Conservation (phyloP, 2,797 vertebrate species). For the Bufotes viridis region DNA sequence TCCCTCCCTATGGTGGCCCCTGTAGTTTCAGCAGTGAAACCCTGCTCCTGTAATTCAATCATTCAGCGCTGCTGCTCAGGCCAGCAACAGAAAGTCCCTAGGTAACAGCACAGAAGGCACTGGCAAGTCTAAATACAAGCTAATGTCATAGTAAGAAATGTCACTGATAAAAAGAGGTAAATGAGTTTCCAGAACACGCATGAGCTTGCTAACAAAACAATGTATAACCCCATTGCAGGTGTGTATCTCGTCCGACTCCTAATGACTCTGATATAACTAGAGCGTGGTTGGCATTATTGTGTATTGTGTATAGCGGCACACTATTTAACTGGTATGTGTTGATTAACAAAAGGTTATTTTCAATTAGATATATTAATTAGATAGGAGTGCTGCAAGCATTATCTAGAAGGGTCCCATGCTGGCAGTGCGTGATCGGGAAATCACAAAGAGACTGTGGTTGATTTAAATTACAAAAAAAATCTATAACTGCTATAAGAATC, state of each 20-base stretch:
- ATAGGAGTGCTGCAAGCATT: slow-evolving; percentile 38
- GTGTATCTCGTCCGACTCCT: neutral
- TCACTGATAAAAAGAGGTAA: neutral
- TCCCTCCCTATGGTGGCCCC: too few species aligned
- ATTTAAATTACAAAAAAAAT: slow-evolving; percentile 45
- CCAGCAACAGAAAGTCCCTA: too few species aligned
- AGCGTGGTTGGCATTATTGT: slow-evolving; percentile 21
- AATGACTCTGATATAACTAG: neutral
- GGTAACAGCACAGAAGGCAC: too few species aligned
- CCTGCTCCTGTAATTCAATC: too few species aligned
- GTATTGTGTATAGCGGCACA: slow-evolving; percentile 1
- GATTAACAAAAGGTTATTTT: slow-evolving; percentile 56
- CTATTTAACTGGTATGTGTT: slow-evolving; percentile 32
- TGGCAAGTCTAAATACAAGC: neutral
- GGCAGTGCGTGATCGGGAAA: slow-evolving; percentile 30
- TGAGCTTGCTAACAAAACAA: neutral
- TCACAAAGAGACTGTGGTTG: slow-evolving; percentile 28
- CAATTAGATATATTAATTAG: slow-evolving; percentile 56
- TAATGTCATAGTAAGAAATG: neutral
- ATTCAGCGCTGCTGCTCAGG: too few species aligned
- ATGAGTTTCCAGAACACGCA: neutral
- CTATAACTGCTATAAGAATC: slow-evolving; percentile 1
- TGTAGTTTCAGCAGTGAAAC: too few species aligned
- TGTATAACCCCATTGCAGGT: neutral
- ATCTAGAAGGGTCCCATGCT: slow-evolving; percentile 41